Evolutionary conservation across 2,113 vertebrate genomes (phyloP).

Genomic region (Furnarius figulus): DNA sequence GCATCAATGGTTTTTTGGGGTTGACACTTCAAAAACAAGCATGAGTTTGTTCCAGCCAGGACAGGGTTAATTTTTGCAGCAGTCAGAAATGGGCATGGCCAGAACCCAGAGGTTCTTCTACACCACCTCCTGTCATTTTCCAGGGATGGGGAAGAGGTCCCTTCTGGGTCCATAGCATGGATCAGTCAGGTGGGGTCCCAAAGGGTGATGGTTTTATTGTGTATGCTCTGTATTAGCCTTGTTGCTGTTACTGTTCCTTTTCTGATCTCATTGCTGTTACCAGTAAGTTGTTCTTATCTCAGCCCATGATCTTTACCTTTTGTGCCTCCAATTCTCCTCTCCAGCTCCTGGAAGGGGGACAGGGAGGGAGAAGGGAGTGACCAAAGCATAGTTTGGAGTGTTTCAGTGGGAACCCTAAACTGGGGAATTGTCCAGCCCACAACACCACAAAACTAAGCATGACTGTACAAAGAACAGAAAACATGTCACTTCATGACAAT

Average conservation of each 20-base stretch:
- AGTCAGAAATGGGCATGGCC: too few relatives aligned
- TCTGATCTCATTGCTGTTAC: neutral
- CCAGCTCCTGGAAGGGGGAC: neutral
- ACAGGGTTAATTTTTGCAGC: neutral
- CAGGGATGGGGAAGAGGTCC: neutral
- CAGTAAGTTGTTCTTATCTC: neutral
- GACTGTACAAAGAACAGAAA: neutral
- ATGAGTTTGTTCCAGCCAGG: neutral
- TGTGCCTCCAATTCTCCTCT: neutral
- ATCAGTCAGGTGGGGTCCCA: neutral
- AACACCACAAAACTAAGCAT: neutral
- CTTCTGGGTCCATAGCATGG: neutral
- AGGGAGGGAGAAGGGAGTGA: neutral
- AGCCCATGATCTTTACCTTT: neutral
- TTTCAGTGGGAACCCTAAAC: neutral
- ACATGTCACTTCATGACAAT: neutral
- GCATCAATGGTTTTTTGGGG: too few relatives aligned
- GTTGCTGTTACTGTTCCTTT: neutral
- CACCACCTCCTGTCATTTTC: neutral
- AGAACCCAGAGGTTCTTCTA: neutral
- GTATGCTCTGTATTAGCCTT: neutral
- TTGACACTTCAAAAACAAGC: too few relatives aligned
- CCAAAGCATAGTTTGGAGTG: neutral
- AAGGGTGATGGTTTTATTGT: neutral
- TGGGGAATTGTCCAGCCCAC: neutral